These are phyloP conservation scores for Argentina silus DNA, from an alignment of 2,797 vertebrate genomes.

Conservation along the genomic window DNA sequence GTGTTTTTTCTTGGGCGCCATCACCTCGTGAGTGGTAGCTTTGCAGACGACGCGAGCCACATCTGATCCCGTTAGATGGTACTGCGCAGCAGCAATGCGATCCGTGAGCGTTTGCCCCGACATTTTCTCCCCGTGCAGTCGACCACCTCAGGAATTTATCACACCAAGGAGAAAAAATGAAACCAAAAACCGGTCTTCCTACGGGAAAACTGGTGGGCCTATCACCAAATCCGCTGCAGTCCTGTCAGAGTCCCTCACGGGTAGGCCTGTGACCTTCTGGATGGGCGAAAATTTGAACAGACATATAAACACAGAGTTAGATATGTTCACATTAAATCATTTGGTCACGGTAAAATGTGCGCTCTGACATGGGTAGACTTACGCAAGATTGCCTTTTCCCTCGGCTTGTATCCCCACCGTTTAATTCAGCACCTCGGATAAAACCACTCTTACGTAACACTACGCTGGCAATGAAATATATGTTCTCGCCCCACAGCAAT, in stretches of 20 bases:
- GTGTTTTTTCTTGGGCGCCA: slow-evolving; percentile 99
- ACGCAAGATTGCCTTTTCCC: slow-evolving; percentile 69
- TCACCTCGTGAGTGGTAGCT: slow-evolving; percentile 99
- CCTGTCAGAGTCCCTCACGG: slow-evolving; percentile 35
- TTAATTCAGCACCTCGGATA: slow-evolving; percentile 75
- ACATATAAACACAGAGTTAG: background rate
- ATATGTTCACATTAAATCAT: slow-evolving; percentile 21
- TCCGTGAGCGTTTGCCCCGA: slow-evolving; percentile 99
- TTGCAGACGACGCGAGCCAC: slow-evolving; percentile 98
- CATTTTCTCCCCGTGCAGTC: slow-evolving; percentile 85
- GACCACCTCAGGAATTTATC: slow-evolving; percentile 64
- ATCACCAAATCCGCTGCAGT: slow-evolving; percentile 34
- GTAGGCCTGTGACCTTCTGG: slow-evolving; percentile 69
- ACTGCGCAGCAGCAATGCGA: slow-evolving; percentile 98
- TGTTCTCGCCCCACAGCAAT: slow-evolving; percentile 40
- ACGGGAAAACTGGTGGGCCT: slow-evolving; percentile 27
- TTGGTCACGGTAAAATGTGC: slow-evolving; percentile 42
- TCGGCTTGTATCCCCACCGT: slow-evolving; percentile 52
- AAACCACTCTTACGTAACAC: slow-evolving; percentile 76
- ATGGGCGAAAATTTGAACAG: slow-evolving; percentile 41
- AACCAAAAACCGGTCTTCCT: slow-evolving; percentile 20
- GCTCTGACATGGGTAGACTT: slow-evolving; percentile 61
- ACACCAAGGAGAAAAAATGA: slow-evolving; percentile 40
- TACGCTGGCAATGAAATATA: slow-evolving; percentile 43
- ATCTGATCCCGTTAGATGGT: slow-evolving; percentile 98